Percentiles rank a stretch among this genome's conserved stretches.
phyloP scores from a whole-genome alignment of 2,888 invertebrate genomes.

The Diaprepes abbreviatus region DNA sequence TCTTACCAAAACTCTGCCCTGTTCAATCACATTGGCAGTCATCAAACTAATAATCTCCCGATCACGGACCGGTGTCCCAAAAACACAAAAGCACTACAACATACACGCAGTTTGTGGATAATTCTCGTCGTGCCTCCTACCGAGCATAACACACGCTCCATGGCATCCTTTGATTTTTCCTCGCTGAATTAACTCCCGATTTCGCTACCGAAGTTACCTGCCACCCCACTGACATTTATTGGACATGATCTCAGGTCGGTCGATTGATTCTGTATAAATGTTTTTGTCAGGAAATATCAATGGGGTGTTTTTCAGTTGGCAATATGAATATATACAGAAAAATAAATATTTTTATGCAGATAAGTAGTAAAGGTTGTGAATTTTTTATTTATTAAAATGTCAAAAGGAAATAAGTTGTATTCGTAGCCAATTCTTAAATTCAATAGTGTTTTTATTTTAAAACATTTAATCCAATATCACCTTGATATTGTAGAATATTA shows the following conservation, averaged over 20 bases:
- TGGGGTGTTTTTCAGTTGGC: not conserved
- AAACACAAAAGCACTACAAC: slow-evolving; percentile 30
- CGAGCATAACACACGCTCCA: slow-evolving; percentile 35
- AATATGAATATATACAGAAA: not conserved
- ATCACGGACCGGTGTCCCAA: slow-evolving; percentile 25
- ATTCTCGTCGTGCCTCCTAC: slow-evolving; percentile 41
- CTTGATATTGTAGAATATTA: no score
- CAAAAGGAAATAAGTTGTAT: no score
- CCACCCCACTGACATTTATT: slow-evolving; percentile 43
- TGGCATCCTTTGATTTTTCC: slow-evolving; percentile 35
- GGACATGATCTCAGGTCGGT: slow-evolving; percentile 39
- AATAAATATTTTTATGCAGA: no score
- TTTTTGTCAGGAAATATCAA: slow-evolving; percentile 10
- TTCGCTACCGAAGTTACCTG: slow-evolving; percentile 40
- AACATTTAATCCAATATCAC: no score
- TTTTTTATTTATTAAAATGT: no score
- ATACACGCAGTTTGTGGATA: slow-evolving; percentile 26
- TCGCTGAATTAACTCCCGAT: slow-evolving; percentile 34
- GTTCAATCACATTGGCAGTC: slow-evolving; percentile 3
- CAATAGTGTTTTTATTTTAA: no score
- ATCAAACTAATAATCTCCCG: slow-evolving; percentile 34
- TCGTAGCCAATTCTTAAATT: no score
- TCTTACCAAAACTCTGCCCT: not conserved
- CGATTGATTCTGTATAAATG: slow-evolving; percentile 39
- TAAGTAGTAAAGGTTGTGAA: no score